Evolutionary conservation across 2,888 invertebrate species (phyloP), one percentile per base, ranked within the genome.

Genomic region (Ochropacha duplaris): DNA sequence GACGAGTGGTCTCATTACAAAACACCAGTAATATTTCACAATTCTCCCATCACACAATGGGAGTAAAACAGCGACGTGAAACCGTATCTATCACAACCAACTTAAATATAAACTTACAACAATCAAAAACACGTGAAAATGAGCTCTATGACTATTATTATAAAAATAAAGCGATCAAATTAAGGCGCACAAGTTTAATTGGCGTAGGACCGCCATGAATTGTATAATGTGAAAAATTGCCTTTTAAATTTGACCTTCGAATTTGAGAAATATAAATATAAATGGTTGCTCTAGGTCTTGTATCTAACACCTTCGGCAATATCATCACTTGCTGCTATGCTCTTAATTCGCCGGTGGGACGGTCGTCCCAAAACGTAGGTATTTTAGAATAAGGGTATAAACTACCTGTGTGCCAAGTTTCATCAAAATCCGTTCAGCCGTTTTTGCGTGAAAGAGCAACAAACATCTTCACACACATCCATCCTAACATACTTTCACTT

Each of bases 41-140:
- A 54, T 51, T 19, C 55, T 58, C 54, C 50, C 57, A 57, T 22
- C 44, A n/a, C 19, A 57, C 57, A 57, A 57, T 57, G 52, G 57
- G 52, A 49, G 57, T 49, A 12, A 12, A 26, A 34, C 14, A 19
- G 22, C 31, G 54, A 54, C 54, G 57, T 57, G 57, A 57, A 57
- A 57, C 54, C 28, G 31, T 50, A 56, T 44, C 19, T 51, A 28
- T 34, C 22, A 6, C 49, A n/a, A 57, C 49, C 16, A 51, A 56
- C 28, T 28, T 44, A 52, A n/a, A 22, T 56, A 26, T 44, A 26
- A n/a, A n/a, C 28, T 8, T 22, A 50, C n/a, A n/a, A n/a, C n/a
- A n/a, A 19, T 19, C 16, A 11, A 11, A 34, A 22, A 12, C 22
- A 31, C 12, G 19, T 12, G 12, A 52, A 52, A 52, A 34, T 31